Conservation (phyloP, 2,888 invertebrate species). For the Eueremaeus valkanovi region DNA sequence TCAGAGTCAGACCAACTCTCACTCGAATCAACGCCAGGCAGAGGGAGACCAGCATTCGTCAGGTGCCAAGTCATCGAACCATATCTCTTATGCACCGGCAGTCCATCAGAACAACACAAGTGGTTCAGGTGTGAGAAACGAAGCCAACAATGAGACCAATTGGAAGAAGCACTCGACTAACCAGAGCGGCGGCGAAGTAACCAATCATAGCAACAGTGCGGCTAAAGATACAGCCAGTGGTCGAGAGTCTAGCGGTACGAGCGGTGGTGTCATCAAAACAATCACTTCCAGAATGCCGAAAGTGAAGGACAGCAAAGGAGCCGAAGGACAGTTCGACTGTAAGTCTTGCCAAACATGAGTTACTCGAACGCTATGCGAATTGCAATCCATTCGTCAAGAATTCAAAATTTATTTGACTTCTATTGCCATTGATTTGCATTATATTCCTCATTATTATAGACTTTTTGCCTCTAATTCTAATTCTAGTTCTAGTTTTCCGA, state of each 20-base stretch:
- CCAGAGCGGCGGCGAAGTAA: background rate
- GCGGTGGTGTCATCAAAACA: background rate
- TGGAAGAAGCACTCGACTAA: slow-evolving; percentile 3
- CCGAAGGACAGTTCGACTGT: slow-evolving; percentile 24
- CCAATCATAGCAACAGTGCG: background rate
- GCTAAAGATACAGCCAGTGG: background rate
- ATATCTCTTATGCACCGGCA: background rate
- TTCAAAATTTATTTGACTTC: slow-evolving; percentile 5
- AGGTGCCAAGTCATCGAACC: background rate
- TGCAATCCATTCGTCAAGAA: background rate
- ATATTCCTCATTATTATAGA: slow-evolving; percentile 12
- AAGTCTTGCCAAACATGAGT: slow-evolving; percentile 15
- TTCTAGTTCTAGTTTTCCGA: background rate
- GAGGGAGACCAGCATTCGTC: background rate
- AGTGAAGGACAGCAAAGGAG: slow-evolving; percentile 23
- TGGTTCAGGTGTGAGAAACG: background rate
- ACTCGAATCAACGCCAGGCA: background rate
- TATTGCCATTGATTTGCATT: slow-evolving; percentile 27
- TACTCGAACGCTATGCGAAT: no score
- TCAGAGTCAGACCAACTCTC: no score
- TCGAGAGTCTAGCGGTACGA: background rate
- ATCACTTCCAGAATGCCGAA: slow-evolving; percentile 20
- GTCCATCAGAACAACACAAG: background rate
- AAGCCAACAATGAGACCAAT: slow-evolving; percentile 1
- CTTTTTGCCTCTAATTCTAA: slow-evolving; percentile 17